Base-by-base conservation (phyloP, 2,888 invertebrate genomes). In the Reticulitermes lucifugus region DNA sequence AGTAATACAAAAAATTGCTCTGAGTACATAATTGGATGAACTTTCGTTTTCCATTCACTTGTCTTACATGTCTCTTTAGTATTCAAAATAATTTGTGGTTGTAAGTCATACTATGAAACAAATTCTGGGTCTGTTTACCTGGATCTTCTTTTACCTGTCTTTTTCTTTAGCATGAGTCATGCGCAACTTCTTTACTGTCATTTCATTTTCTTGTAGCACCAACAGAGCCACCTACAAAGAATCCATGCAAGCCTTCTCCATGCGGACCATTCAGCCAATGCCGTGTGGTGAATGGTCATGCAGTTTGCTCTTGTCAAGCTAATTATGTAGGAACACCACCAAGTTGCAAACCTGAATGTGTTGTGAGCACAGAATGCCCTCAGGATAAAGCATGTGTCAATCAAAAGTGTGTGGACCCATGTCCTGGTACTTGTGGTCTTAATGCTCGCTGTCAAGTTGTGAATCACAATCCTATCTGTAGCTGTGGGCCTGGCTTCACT, bases 381-480 rank as follows among this genome's bases (percentile, higher is more conserved):
- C 95, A 96, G 91, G 93, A 96, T 89, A 94, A 94, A 89, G 96
- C 96, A 22, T 97, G 97, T 89, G 94, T 96, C 83, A 95, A 94
- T 88, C 95, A 95, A 89, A 96, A 95, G 91, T 97, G 97, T 89
- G 91, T 93, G 86, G 95, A 97, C 90, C 97, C 97, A 18, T 97
- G 97, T 89, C 95, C 95, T 35, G 95, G 96, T 87, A 95, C 95
- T 22, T 97, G 97, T 89, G 97, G 97, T 75, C 91, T 94, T 80
- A 96, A 96, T 89, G 96, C 97, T 59, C 94, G 95, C 87, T 97
- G 97, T 89, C 95, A 95, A 91, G 96, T 96, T 81, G 94, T 96
- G 83, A 96, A 96, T 88, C 97, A 97, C 89, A 96, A 96, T 90
- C 96, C 97, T 60, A 95, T 97, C 88, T 97, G 97, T 91, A 96